Base-by-base conservation (phyloP, 1,140 invertebrate species). In the Pristionchus pacificus region DNA sequence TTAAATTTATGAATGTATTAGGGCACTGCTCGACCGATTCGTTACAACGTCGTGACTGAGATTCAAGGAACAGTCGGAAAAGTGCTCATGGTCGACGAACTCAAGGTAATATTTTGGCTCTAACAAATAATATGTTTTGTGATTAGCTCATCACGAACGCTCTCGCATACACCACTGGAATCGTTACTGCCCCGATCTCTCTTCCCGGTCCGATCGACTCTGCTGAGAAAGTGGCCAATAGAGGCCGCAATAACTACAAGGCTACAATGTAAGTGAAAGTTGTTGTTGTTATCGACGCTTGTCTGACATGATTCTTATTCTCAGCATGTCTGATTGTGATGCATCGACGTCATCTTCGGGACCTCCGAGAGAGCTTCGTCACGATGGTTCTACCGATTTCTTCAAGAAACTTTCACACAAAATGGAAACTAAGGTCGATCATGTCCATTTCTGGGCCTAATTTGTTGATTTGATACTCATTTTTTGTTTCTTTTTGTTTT, bases 181-280 rank as follows among this genome's bases (percentile, higher is more conserved):
- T 71, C 33, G 69, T 71, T 31, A 57, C 6, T 24, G 55, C 13
- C 24, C 24, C 24, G 19, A 71, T 63, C 19, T 31, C 64, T 10
- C 27, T 30, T 10, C 69, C 69, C 0, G 2, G 13, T 24, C 0
- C 28, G 2, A 65, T 71, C 68, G 29, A 65, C 68, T 29, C 64
- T 13, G 69, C 69, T 33, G 33, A 31, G 6, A 31, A 71, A 6
- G 38, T 71, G 3, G 28, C 67, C 68, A 71, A 71, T 24, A 28
- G 69, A 13, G 69, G 67, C 14, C 33, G 69, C 31, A 70, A 70
- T n/a, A 70, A 71, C 66, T 71, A 30, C 15, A 69, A 69, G 25
- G 29, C n/a, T 6, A 29, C 30, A 13, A 66, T 31, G 65, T 68
- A 1, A 65, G 0, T 60, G 38, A 49, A 49, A 49, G 38, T 10